Conservation (phyloP, 2,888 invertebrate genomes). For the Lepidocyrtinus sp. region DNA sequence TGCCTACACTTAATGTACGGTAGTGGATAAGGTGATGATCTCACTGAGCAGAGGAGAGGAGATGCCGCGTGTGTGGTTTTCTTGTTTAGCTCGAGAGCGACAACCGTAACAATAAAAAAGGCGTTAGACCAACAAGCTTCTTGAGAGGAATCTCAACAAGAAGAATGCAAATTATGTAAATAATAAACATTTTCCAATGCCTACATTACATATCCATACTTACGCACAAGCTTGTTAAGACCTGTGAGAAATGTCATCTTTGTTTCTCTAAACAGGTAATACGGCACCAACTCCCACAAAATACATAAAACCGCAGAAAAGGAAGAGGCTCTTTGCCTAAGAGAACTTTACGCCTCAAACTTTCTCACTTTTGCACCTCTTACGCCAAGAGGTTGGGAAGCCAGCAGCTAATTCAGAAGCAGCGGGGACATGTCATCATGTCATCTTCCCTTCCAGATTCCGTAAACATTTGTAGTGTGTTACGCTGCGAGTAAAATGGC, state of each 20-base stretch:
- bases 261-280: conserved; percentile 54
- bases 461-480: background rate
- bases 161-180: conserved; percentile 57
- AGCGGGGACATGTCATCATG: conserved; percentile 8
- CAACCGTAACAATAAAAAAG: background rate
- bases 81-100: background rate
- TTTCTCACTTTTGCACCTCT: too few species aligned
- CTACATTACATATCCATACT: background rate
- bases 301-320: background rate
- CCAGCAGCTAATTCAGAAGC: conserved; percentile 14
- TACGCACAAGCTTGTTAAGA: conserved; percentile 22
- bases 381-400: background rate
- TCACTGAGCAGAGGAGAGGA: background rate
- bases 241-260: conserved; percentile 45
- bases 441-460: conserved; percentile 4
- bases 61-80: background rate
- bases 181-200: background rate
- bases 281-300: conserved; percentile 48
- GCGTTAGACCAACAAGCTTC: background rate
- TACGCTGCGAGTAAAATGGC: background rate
- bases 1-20: background rate
- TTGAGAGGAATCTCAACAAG: background rate
- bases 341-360: background rate
- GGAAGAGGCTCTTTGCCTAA: background rate
- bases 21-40: background rate